Evolutionary conservation across 2,113 vertebrate species (phyloP), one percentile per base, ranked within the genome.

Genomic region (Cyanoderma ruficeps): DNA sequence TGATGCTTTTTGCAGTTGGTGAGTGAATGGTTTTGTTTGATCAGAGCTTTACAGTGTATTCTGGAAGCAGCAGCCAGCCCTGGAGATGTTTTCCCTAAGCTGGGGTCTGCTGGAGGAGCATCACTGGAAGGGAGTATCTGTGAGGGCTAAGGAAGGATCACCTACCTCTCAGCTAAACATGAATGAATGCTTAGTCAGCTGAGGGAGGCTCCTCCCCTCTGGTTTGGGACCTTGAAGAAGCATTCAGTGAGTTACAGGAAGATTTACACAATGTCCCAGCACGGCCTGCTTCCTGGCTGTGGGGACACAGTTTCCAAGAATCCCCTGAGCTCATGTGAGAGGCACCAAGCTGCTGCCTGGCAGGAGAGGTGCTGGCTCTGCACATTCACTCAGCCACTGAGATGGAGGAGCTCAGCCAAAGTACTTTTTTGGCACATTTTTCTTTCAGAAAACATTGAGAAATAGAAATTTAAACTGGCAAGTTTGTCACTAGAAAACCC

Each of bases 261-360:
- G 71, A 65, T 92, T 94, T 81, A 33, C 80, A 55, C 41, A 61
- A 71, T 63, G 89, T 94, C 83, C 70, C 79, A 68, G 59, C 1
- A 8, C 15, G 15, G 82, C 57, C 65, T 75, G 70, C 70, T 96
- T 91, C 87, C 91, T 77, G 61, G 49, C 46, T 1, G 3, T 42
- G 50, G 61, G 75, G 91, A 90, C 68, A n/a, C 11, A 23, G 67
- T 76, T 93, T 95, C 93, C 95, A 88, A 79, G 94, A 96, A 95
- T 64, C 42, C 47, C 71, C 56, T 44, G 64, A 83, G 56, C 79
- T 77, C 79, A 28, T 70, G 57, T 63, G 87, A 63, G 81, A 87
- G 68, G 70, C 49, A 78, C 31, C 0, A 8, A 87, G 82, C 60
- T 2, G 0, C 76, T 2, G 56, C 75, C 63, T 63, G 85, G 82